Evolutionary conservation across 2,888 invertebrate genomes (phyloP).

Genomic region (Ditylenchus weischeri): DNA sequence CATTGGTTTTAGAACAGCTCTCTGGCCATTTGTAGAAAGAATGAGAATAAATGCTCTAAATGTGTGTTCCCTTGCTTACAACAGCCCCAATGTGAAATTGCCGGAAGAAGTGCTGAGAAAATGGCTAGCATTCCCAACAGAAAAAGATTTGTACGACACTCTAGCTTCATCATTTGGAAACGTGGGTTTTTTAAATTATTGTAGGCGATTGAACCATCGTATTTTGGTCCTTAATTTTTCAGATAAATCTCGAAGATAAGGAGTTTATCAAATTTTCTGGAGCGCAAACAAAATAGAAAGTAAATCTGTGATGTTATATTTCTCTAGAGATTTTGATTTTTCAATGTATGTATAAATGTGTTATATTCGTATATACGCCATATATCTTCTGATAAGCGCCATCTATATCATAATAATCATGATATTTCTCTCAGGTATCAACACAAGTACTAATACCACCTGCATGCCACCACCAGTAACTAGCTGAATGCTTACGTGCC

Average conservation of each 20-base stretch:
- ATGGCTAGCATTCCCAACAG: background rate
- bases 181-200: background rate
- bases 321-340: too few relatives aligned
- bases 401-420: too few relatives aligned
- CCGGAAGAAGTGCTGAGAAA: conserved; percentile 8
- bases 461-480: too few relatives aligned
- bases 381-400: too few relatives aligned
- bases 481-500: too few relatives aligned
- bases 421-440: too few relatives aligned
- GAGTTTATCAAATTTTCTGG: background rate
- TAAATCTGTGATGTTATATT: too few relatives aligned
- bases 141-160: conserved; percentile 1
- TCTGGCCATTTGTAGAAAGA: conserved; percentile 5
- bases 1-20: background rate
- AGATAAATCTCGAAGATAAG: background rate
- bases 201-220: background rate
- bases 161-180: background rate
- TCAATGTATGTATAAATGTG: too few relatives aligned
- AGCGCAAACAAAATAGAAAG: too few relatives aligned
- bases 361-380: too few relatives aligned
- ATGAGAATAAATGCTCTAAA: background rate
- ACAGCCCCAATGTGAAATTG: conserved; percentile 4
- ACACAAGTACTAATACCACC: too few relatives aligned
- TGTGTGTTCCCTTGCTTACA: conserved; percentile 1
- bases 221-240: background rate